Evolutionary conservation across 2,797 vertebrate species (phyloP), one percentile per base, ranked within the genome.

Genomic region (Xiphorhynchus erythropygius): DNA sequence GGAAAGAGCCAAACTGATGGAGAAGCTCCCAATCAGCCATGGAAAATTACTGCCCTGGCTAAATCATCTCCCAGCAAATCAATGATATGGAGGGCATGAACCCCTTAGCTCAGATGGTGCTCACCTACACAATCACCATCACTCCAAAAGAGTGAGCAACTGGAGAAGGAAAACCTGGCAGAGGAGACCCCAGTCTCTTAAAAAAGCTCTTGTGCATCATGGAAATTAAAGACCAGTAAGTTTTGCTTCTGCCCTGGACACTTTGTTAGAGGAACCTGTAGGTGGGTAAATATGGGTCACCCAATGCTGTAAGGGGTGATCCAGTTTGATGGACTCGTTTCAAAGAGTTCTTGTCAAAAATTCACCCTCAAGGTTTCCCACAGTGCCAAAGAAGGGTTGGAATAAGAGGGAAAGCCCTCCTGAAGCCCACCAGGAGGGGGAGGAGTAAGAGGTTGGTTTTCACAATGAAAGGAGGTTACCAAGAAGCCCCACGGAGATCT

Each of bases 381-480:
- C 39, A 73, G 82, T 1, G 1, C 24, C 2, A 0, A 71, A 62
- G 18, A 6, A 16, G 13, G 8, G 27, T 4, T 71, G 73, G 63
- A 39, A 76, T 81, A 50, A 91, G 69, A 86, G 13, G 62, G 8
- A 65, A 81, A 44, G 14, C 42, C 11, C 0, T 76, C 87, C 37
- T 53, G 55, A 84, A 93, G 73, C 42, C 69, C 83, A 75, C 35
- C 62, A 65, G 53, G 62, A 4, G 11, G 28, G n/a, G 59, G 18
- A 88, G 42, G 42, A 92, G 37, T 28, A 52, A 57, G 37, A 50
- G n/a, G 42, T 73, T 35, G 13, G 16, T 55, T 75, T 65, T 52
- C 84, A 70, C 3, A 7, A 69, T 27, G 46, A 90, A 94, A 95
- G 62, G 62, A 95, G 87, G 83, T 94, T 91, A 88, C 76, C 79